phyloP scores from a whole-genome alignment of 2,888 invertebrate genomes.

The Pristionchus exspectatus region DNA sequence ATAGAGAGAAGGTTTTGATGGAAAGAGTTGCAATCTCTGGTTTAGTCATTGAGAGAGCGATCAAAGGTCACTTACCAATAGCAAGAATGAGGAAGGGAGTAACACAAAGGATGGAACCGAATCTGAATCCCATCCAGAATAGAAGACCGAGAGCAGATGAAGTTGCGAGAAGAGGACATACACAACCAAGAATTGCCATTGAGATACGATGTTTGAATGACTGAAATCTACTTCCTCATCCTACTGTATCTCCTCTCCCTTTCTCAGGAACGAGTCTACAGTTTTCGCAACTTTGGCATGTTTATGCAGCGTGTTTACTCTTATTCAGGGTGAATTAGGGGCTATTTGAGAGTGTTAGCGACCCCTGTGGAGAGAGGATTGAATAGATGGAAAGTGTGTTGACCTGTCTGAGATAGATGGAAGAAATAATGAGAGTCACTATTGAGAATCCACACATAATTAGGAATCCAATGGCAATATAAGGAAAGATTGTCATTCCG shows the following conservation, averaged over 20 bases:
- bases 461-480: constrained; percentile 72
- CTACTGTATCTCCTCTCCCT: not conserved
- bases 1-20: not conserved
- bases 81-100: constrained; percentile 76
- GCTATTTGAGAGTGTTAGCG: constrained; percentile 24
- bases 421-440: constrained; percentile 65
- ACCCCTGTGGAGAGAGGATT: constrained; percentile 43
- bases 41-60: not conserved
- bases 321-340: not conserved
- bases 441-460: constrained; percentile 74
- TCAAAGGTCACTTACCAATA: constrained; percentile 63
- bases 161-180: constrained; percentile 73
- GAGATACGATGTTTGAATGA: constrained; percentile 57
- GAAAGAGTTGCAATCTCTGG: constrained; percentile 15
- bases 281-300: not conserved
- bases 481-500: constrained; percentile 75
- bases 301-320: not conserved
- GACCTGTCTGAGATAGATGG: constrained; percentile 64
- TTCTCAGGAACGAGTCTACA: constrained; percentile 1
- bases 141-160: constrained; percentile 74
- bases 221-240: not conserved
- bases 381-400: not conserved
- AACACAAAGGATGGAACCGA: constrained; percentile 76
- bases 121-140: constrained; percentile 74
- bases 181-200: constrained; percentile 70